Evolutionary conservation across 1,140 invertebrate species (phyloP).

Genomic region (Cephus cinctus): DNA sequence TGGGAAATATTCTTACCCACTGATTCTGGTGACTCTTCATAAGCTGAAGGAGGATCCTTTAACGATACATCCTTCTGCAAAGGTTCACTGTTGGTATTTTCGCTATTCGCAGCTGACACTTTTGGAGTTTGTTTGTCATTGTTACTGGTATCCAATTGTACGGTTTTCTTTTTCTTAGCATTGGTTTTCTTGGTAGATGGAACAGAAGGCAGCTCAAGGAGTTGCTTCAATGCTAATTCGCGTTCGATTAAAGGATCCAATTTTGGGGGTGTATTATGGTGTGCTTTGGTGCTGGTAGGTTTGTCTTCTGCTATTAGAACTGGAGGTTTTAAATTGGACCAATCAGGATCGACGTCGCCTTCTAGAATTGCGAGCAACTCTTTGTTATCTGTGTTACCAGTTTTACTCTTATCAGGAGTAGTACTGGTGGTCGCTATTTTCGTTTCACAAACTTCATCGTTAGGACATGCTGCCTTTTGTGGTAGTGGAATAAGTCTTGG

Average conservation of each 20-base stretch:
- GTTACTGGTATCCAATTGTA: slow-evolving; percentile 14
- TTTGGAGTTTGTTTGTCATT: slow-evolving; percentile 1
- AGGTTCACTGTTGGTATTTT: slow-evolving; percentile 5
- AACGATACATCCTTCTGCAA: slow-evolving; percentile 1
- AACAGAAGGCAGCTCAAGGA: slow-evolving; percentile 50
- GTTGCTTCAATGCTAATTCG: slow-evolving; percentile 57
- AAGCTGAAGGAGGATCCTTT: neutral
- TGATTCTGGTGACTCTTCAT: slow-evolving; percentile 18
- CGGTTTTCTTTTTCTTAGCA: slow-evolving; percentile 19
- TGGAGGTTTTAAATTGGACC: slow-evolving; percentile 49
- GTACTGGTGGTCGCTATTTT: no score
- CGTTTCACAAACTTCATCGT: no score
- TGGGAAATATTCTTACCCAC: slow-evolving; percentile 12
- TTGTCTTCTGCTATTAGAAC: slow-evolving; percentile 29
- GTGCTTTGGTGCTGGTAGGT: slow-evolving; percentile 1
- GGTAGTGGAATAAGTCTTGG: slow-evolving; percentile 30
- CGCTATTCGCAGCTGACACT: neutral
- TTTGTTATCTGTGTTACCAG: slow-evolving; percentile 40
- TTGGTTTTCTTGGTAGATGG: slow-evolving; percentile 33
- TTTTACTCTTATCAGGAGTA: slow-evolving; percentile 3
- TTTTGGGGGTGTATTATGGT: slow-evolving; percentile 28
- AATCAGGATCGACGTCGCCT: slow-evolving; percentile 54
- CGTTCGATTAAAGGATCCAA: slow-evolving; percentile 51
- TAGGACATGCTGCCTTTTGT: slow-evolving; percentile 14
- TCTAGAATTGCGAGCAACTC: slow-evolving; percentile 55